These are phyloP conservation scores for Apantesis nais DNA, from an alignment of 2,888 invertebrate species.

Conservation along the genomic window DNA sequence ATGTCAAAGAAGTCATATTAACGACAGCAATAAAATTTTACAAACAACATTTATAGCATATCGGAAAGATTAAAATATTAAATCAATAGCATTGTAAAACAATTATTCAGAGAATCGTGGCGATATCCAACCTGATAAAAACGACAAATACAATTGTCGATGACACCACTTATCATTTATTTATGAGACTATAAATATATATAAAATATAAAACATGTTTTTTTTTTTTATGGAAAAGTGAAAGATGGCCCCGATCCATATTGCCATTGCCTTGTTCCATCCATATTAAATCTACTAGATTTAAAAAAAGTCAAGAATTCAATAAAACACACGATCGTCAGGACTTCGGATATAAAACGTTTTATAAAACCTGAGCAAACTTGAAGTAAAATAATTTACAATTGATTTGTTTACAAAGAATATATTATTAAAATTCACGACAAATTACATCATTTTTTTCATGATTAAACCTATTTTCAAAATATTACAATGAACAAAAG, in stretches of 20 bases:
- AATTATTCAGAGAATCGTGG: slow-evolving; percentile 46
- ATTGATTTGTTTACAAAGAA: slow-evolving; percentile 9
- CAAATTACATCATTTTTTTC: neutral
- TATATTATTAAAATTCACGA: neutral
- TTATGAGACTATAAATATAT: slow-evolving; percentile 56
- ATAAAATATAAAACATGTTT: slow-evolving; percentile 37
- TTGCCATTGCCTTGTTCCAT: slow-evolving; percentile 25
- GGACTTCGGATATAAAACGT: slow-evolving; percentile 16
- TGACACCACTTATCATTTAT: slow-evolving; percentile 49
- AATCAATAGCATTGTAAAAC: slow-evolving; percentile 48
- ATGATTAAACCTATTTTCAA: neutral
- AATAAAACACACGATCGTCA: slow-evolving; percentile 11
- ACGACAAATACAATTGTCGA: slow-evolving; percentile 44
- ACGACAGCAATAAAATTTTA: slow-evolving; percentile 48
- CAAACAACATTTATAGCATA: slow-evolving; percentile 42
- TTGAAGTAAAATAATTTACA: slow-evolving; percentile 23
- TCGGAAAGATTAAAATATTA: slow-evolving; percentile 47
- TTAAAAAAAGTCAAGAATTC: slow-evolving; percentile 14
- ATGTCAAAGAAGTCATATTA: slow-evolving; percentile 44
- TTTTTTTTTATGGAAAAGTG: slow-evolving; percentile 18
- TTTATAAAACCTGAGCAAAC: slow-evolving; percentile 9
- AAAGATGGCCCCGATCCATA: slow-evolving; percentile 22
- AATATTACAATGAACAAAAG: slow-evolving; percentile 1
- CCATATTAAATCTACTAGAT: slow-evolving; percentile 19
- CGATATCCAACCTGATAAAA: slow-evolving; percentile 47